These are phyloP conservation scores for Styela clava DNA, from an alignment of 23 tunicate species.

Conservation along the genomic window DNA sequence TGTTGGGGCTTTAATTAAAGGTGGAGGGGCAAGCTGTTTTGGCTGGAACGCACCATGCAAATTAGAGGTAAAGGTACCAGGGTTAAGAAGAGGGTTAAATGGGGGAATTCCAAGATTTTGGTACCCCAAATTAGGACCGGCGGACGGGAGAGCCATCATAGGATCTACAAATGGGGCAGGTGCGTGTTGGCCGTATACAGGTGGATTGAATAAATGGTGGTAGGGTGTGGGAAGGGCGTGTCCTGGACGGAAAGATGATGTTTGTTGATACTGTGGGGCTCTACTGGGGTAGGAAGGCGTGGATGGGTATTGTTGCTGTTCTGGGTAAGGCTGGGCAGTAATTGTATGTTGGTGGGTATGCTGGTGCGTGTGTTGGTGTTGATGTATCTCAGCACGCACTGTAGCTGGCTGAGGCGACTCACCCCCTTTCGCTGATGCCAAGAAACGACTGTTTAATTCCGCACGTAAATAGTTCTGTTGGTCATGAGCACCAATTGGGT, in stretches of 20 bases:
- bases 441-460: slow-evolving; percentile 62
- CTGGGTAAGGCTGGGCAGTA: slow-evolving; percentile 36
- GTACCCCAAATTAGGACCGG: background rate
- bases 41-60: slow-evolving; percentile 28
- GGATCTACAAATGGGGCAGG: slow-evolving; percentile 1
- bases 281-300: background rate
- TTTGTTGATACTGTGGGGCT: background rate
- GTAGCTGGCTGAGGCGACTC: slow-evolving; percentile 30
- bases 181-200: background rate
- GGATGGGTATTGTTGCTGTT: slow-evolving; percentile 20
- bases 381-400: slow-evolving; percentile 63
- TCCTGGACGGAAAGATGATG: background rate
- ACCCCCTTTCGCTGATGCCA: slow-evolving; percentile 23
- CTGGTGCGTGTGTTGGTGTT: slow-evolving; percentile 85
- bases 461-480: slow-evolving; percentile 64
- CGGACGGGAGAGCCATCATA: background rate
- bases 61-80: slow-evolving; percentile 7
- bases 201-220: background rate
- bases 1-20: background rate
- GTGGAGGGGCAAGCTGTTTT: slow-evolving; percentile 15
- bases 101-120: slow-evolving; percentile 9
- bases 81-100: background rate
- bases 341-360: slow-evolving; percentile 89
- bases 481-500: slow-evolving; percentile 20
- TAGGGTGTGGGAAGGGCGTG: slow-evolving; percentile 21